Percentiles rank a stretch among this genome's conserved stretches.
These are phyloP conservation scores for Cyrtorhinus lividipennis DNA, from an alignment of 1,140 invertebrate genomes.

Conservation along the genomic window DNA sequence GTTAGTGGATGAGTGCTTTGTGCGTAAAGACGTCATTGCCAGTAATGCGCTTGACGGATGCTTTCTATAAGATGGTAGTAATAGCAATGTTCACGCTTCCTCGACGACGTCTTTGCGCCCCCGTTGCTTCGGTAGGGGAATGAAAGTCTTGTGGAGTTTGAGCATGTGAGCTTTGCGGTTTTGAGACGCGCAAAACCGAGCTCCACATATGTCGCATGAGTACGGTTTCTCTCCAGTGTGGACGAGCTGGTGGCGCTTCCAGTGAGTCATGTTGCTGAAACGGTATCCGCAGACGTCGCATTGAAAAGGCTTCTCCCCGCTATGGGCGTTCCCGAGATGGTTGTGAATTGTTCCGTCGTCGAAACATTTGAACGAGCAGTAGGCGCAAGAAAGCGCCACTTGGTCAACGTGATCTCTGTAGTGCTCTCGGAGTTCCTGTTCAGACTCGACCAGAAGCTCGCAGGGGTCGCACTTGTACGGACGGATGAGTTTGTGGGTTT, in stretches of 20 bases:
- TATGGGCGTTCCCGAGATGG: background rate
- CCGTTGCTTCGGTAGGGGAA: background rate
- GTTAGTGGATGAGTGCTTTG: no score
- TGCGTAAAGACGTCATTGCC: no score
- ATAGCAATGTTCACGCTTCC: no score
- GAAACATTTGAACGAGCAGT: background rate
- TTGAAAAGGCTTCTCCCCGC: background rate
- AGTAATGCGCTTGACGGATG: no score
- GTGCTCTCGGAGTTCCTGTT: background rate
- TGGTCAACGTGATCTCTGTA: background rate
- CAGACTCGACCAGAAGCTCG: background rate
- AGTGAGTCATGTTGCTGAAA: background rate
- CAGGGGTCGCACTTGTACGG: background rate
- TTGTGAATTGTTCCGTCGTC: background rate
- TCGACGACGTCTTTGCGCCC: background rate
- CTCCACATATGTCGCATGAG: background rate
- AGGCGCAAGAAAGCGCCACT: background rate
- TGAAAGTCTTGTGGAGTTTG: background rate
- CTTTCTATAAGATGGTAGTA: no score
- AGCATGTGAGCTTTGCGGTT: constrained; percentile 7
- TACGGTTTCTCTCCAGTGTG: constrained; percentile 91
- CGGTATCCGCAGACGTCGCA: background rate
- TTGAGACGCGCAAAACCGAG: background rate
- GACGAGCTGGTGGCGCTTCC: constrained; percentile 80
- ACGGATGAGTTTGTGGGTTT: background rate